Evolutionary conservation across 2,888 invertebrate genomes (phyloP), one percentile per base, ranked within the genome.

Genomic region (Ectemnius continuus): DNA sequence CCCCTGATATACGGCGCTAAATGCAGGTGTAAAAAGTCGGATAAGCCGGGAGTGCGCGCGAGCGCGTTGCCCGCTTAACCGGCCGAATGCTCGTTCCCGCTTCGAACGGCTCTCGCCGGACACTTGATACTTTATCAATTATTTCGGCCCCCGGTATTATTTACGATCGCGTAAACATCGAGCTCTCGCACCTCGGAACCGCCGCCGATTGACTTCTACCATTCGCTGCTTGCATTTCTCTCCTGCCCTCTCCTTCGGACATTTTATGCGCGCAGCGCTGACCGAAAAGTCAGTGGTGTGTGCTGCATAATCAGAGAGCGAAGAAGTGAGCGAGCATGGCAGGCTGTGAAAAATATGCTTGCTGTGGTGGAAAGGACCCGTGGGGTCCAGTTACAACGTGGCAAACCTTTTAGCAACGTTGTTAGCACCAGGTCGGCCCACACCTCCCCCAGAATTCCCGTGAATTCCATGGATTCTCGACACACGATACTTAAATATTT

Each of bases 371-470:
- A 36, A 36, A 36, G 36, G 71, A 71, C 70, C 67, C 68, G 47
- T 59, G 61, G 65, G 60, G 20, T 4, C 26, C 18, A 8, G 46
- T 56, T n/a, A 52, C 52, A 71, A 62, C 52, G 59, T 68, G 70
- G 63, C 61, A 45, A 68, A 56, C 71, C 78, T 80, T 78, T 80
- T 75, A 78, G 80, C 78, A 74, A 67, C 13, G 47, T 70, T 72
- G 72, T 72, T 73, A 79, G 67, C 70, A 65, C 61, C 62, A 64
- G 3, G 23, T 23, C 23, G 23, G 23, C 65, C 20, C 57, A 58
- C n/a, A 28, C 26, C 52, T 8, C 26, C 20, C 62, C 59, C 65
- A 47, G 58, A 28, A 59, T 64, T 64, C 48, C 45, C 48, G 60
- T 60, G 45, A 59, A 28, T 20, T 63, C 61, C 67, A 61, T 52